phyloP scores from a whole-genome alignment of 2,113 vertebrate species.

The Cryptomyrus ogoouensis region DNA sequence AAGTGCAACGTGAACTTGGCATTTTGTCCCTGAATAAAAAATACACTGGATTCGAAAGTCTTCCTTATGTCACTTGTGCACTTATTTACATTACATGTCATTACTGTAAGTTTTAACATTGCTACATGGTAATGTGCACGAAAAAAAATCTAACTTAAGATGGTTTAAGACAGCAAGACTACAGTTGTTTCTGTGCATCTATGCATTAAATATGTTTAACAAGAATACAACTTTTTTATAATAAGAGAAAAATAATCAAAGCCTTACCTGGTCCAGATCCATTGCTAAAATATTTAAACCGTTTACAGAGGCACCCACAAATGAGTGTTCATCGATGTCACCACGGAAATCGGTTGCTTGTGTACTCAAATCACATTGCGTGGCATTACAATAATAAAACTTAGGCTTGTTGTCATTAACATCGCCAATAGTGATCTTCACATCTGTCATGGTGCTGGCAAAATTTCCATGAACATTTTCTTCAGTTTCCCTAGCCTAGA shows the following conservation, averaged over 20 bases:
- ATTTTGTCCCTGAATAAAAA: constrained; percentile 56
- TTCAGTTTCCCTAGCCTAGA: constrained; percentile 52
- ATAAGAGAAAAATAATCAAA: not conserved
- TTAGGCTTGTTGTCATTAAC: constrained; percentile 75
- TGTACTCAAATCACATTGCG: constrained; percentile 51
- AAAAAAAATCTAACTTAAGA: not conserved
- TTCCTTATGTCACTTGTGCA: not conserved
- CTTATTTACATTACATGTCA: not conserved
- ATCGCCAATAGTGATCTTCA: constrained; percentile 67
- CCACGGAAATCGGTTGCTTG: constrained; percentile 53
- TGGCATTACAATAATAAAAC: constrained; percentile 69
- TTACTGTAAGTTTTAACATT: not conserved
- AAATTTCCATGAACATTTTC: constrained; percentile 34
- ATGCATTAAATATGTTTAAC: not conserved
- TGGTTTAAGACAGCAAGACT: not conserved
- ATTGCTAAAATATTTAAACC: constrained; percentile 63
- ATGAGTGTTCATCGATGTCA: constrained; percentile 66
- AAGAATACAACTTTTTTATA: not conserved
- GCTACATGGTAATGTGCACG: not conserved
- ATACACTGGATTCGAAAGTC: not conserved
- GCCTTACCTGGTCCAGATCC: constrained; percentile 71
- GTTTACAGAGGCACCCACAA: constrained; percentile 52
- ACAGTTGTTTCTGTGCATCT: not conserved
- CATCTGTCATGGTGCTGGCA: constrained; percentile 41
- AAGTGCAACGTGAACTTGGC: constrained; percentile 61